Evolutionary conservation across 2,888 invertebrate genomes (phyloP).

Genomic region (Apodemia zela): DNA sequence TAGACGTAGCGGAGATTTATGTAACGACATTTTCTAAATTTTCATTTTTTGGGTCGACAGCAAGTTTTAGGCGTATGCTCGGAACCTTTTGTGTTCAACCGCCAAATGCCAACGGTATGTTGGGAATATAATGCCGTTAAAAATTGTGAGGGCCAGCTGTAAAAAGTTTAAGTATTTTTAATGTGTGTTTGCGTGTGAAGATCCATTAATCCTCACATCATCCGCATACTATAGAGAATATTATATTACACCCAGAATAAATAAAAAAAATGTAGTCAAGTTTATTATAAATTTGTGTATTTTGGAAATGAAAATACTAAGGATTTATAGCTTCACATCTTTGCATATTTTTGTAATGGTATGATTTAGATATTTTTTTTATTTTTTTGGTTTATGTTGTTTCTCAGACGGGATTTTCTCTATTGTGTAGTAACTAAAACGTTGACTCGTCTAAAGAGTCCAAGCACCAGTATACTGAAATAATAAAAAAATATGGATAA

Average conservation of each 20-base stretch:
- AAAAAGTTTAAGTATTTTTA: slow-evolving; percentile 10
- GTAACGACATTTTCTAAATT: slow-evolving; percentile 65
- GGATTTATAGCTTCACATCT: no score
- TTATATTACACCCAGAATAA: neutral
- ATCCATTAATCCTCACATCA: slow-evolving; percentile 6
- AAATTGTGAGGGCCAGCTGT: slow-evolving; percentile 4
- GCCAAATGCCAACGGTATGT: slow-evolving; percentile 18
- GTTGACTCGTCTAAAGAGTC: no score
- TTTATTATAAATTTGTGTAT: no score
- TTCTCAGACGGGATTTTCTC: no score
- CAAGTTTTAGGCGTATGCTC: slow-evolving; percentile 35
- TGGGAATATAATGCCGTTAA: slow-evolving; percentile 1
- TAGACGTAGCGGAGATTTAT: slow-evolving; percentile 74
- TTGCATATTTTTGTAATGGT: no score
- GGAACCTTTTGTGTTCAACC: slow-evolving; percentile 24
- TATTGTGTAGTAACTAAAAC: no score
- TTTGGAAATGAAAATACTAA: no score
- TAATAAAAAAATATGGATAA: no score
- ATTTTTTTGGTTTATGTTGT: no score
- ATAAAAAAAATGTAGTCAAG: neutral
- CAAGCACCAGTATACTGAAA: no score
- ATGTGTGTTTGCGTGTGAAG: slow-evolving; percentile 6
- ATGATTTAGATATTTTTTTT: no score
- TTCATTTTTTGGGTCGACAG: slow-evolving; percentile 57
- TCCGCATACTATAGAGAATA: neutral